Base-by-base conservation (phyloP, 2,113 vertebrate species). In the Pao palembangensis region DNA sequence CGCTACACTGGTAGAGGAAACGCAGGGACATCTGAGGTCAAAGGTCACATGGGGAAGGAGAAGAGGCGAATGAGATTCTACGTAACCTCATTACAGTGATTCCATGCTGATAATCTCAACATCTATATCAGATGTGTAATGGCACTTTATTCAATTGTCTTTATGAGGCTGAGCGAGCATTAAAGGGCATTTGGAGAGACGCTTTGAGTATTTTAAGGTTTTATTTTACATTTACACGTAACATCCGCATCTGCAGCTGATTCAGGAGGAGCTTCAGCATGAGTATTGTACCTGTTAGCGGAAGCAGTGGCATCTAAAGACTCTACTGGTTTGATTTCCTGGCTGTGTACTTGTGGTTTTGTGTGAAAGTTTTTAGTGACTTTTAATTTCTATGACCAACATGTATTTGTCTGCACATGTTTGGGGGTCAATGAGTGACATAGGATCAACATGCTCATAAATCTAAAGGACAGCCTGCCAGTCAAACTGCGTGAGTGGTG, bases 31-130 rank as follows among this genome's bases (percentile, higher is more conserved):
- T 54, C 3, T 19, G 19, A 51, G 50, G 59, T 76, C 57, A 70
- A 62, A 74, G 61, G 62, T 79, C 64, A 74, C 3, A 11, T 25
- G 51, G 44, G 34, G n/a, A 58, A 20, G 17, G 43, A 8, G 23
- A 64, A 18, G 55, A 59, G 58, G 58, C 47, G 55, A 55, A 65
- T 20, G 43, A 38, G 28, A 56, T 62, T 66, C 14, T 44, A 15
- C 23, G 5, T 49, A 47, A 55, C 34, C 19, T 6, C 16, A 10
- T 61, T 61, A 28, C 52, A 49, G 16, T 54, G 20, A 55, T 51
- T 63, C 38, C 42, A 69, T 51, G 53, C 53, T 38, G 42, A 48
- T 49, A n/a, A n/a, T 18, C 13, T 5, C 43, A 6, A 58, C 50
- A 44, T 51, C 21, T 71, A 19, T 54, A 19, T 57, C 12, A 50